Percentiles rank a stretch among this genome's conserved stretches.
phyloP scores from a whole-genome alignment of 2,113 vertebrate genomes.

The Romanogobio albipinnatus region DNA sequence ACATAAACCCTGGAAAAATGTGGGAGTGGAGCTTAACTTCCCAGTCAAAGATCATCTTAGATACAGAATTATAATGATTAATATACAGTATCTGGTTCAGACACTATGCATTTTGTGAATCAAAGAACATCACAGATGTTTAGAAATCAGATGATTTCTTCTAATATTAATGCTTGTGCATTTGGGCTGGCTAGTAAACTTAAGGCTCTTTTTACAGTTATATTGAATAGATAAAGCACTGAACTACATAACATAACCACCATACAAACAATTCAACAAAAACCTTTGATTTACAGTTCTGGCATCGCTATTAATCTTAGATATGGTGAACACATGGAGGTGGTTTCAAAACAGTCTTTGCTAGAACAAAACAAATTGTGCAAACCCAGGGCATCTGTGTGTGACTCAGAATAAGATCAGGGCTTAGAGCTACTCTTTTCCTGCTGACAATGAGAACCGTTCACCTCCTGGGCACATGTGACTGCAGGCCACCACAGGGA shows the following conservation, averaged over 20 bases:
- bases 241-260: not conserved
- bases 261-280: slow-evolving; percentile 11
- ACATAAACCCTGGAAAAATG: slow-evolving; percentile 57
- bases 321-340: slow-evolving; percentile 16
- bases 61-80: slow-evolving; percentile 28
- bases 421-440: slow-evolving; percentile 5
- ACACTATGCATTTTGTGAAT: slow-evolving; percentile 11
- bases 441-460: slow-evolving; percentile 1
- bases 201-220: not conserved
- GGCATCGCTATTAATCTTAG: not conserved
- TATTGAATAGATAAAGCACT: not conserved
- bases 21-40: slow-evolving; percentile 44
- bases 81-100: slow-evolving; percentile 22
- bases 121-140: not conserved
- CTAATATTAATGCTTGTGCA: not conserved
- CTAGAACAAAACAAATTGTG: slow-evolving; percentile 12
- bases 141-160: slow-evolving; percentile 13
- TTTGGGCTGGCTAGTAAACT: not conserved
- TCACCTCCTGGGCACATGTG: not conserved
- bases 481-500: slow-evolving; percentile 1
- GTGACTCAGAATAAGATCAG: slow-evolving; percentile 3
- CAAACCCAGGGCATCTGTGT: slow-evolving; percentile 17
- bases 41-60: slow-evolving; percentile 42
- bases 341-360: not conserved
- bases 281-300: not conserved